Conservation (phyloP, 2,888 invertebrate genomes). For the Portevinia maculata region DNA sequence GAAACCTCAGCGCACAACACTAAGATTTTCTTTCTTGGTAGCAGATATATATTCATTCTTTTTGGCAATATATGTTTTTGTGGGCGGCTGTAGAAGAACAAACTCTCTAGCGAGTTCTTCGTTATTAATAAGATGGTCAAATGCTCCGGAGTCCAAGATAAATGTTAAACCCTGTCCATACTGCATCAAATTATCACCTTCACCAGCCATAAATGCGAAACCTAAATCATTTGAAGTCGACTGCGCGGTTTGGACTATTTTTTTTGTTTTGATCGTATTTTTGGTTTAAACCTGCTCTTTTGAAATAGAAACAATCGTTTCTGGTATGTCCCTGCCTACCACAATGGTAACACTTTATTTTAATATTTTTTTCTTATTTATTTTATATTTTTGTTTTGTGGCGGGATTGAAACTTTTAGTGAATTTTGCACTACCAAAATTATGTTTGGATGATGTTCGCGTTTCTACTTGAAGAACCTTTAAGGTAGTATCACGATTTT, state of each 20-base stretch:
- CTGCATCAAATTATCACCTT: background rate
- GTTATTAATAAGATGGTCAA: constrained; percentile 63
- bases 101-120: constrained; percentile 43
- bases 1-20: too few relatives aligned
- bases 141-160: constrained; percentile 45
- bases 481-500: constrained; percentile 73
- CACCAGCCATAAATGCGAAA: constrained; percentile 49
- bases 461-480: constrained; percentile 76
- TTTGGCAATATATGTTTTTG: constrained; percentile 50
- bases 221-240: background rate
- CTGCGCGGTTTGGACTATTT: constrained; percentile 3
- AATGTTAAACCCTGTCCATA: constrained; percentile 15
- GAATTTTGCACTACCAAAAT: background rate
- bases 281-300: constrained; percentile 27
- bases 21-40: constrained; percentile 76
- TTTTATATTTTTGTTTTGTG: background rate
- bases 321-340: constrained; percentile 77
- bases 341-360: constrained; percentile 76
- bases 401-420: background rate
- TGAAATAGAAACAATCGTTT: constrained; percentile 75
- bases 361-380: background rate
- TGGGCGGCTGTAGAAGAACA: constrained; percentile 56
- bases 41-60: constrained; percentile 77
- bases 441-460: constrained; percentile 6
- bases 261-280: constrained; percentile 16